These are phyloP conservation scores for Pomacea maculata DNA, from an alignment of 1,140 invertebrate species.

Conservation along the genomic window DNA sequence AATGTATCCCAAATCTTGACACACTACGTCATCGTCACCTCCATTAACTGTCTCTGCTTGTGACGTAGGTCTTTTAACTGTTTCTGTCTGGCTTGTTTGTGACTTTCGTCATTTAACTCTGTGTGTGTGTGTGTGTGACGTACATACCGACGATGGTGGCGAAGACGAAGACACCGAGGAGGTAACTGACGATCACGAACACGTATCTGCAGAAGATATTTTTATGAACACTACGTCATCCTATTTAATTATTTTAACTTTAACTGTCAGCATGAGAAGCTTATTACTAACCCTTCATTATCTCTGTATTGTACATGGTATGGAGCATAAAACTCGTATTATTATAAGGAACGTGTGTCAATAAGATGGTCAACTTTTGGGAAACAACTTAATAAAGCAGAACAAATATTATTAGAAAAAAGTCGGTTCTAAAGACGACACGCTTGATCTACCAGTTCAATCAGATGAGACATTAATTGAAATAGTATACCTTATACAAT, in stretches of 20 bases:
- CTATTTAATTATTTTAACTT: not conserved
- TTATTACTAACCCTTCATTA: not conserved
- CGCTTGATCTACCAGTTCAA: too few relatives aligned
- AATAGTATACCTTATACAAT: too few relatives aligned
- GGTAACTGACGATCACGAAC: constrained; percentile 95
- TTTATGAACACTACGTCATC: not conserved
- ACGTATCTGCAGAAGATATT: constrained; percentile 80
- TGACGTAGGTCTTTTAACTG: too few relatives aligned
- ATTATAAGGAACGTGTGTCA: not conserved
- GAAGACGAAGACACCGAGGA: constrained; percentile 97
- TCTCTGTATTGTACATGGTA: not conserved
- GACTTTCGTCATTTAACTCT: not conserved
- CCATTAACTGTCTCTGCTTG: too few relatives aligned
- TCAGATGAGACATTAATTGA: too few relatives aligned
- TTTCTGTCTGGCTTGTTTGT: not conserved
- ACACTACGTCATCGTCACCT: too few relatives aligned
- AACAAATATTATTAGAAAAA: not conserved
- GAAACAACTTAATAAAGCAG: not conserved
- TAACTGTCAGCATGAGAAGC: not conserved
- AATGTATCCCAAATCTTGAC: too few relatives aligned
- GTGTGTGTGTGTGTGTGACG: constrained; percentile 7
- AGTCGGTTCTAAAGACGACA: too few relatives aligned
- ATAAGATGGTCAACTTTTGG: not conserved
- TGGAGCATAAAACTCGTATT: not conserved
- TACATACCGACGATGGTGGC: constrained; percentile 92